Base-by-base conservation (phyloP, 2,888 invertebrate species). In the Drosophila barbarae region DNA sequence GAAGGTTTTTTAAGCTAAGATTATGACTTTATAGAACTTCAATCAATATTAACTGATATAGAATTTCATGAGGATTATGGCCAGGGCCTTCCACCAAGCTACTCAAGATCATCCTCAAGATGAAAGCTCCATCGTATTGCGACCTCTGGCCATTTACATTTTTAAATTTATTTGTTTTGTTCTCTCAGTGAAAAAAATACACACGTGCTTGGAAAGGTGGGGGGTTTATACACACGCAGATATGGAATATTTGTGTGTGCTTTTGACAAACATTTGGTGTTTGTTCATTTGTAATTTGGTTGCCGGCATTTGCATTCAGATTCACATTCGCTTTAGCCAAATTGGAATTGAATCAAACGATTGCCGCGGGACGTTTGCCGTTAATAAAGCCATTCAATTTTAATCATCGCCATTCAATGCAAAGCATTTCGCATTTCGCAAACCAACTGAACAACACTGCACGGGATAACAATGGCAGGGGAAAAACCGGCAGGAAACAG, bases 301-400 rank as follows among this genome's bases (percentile, higher is more conserved):
- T 69, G 60, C 44, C 53, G 69, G 60, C 69, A 69, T 69, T 69
- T 70, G 70, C 57, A 68, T 56, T 68, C 58, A 38, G 60, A 64
- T 60, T 66, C 55, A 44, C 44, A 59, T 39, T 63, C 59, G 71
- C 58, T 71, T 71, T 71, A 53, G 75, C 68, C 71, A 61, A 71
- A 60, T 41, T 67, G 51, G 59, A 83, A 83, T 74, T 60, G 71
- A 69, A 67, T 77, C 77, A 71, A 74, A 74, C 74, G 64, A 65
- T 55, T 54, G 80, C 80, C 79, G 74, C 66, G 47, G 66, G 78
- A 50, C 72, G 56, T 77, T 77, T 73, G 53, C 63, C 60, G 71
- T 83, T 74, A 80, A 77, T 80, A 75, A 80, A 73, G 64, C 68
- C 50, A 76, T 84, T 69, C 55, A 81, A 73, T 76, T 76, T 84